Evolutionary conservation across 2,113 vertebrate genomes (phyloP).

Genomic region (Pteropus alecto): DNA sequence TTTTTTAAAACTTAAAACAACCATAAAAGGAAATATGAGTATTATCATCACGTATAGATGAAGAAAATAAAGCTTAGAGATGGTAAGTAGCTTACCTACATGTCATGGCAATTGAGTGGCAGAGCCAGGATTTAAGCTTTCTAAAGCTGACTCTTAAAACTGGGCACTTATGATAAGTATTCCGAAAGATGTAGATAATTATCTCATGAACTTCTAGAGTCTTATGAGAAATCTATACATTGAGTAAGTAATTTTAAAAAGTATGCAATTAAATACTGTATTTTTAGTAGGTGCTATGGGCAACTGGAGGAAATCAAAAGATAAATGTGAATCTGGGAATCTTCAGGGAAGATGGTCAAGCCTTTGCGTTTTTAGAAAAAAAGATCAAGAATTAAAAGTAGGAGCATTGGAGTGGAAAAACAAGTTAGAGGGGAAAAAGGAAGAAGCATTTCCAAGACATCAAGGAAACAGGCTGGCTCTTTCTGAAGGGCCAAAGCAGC

Average conservation of each 20-base stretch:
- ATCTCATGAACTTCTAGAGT: neutral
- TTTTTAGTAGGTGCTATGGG: neutral
- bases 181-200: neutral
- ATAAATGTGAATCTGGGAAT: neutral
- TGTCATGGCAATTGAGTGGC: neutral
- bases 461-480: neutral
- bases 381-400: neutral
- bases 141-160: neutral
- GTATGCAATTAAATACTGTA: neutral
- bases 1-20: neutral
- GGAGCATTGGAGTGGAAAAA: neutral
- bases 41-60: neutral
- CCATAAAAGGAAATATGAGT: neutral
- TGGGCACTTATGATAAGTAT: neutral
- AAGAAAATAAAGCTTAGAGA: neutral
- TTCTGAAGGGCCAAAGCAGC: neutral
- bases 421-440: neutral
- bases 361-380: neutral
- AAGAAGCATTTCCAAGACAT: neutral
- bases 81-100: neutral
- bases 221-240: neutral
- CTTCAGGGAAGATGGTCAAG: neutral
- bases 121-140: neutral
- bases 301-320: neutral
- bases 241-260: neutral